phyloP scores from a whole-genome alignment of 2,113 vertebrate genomes.

The Naja naja region DNA sequence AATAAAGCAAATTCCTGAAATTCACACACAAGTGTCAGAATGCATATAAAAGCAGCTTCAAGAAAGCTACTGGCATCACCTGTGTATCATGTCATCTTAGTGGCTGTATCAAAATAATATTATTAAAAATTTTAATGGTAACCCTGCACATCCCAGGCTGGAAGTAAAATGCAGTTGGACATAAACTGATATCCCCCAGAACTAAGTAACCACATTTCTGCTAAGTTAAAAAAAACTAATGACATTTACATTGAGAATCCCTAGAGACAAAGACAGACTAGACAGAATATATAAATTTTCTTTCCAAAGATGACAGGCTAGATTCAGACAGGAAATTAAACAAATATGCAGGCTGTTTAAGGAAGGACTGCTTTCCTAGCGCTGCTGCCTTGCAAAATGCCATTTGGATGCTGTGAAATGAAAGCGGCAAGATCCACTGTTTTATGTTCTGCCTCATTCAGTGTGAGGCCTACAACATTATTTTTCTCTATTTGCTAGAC shows the following conservation, averaged over 20 bases:
- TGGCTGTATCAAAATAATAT: background rate
- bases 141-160: background rate
- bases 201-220: background rate
- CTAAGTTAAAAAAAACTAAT: background rate
- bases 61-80: background rate
- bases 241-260: background rate
- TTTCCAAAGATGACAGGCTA: background rate
- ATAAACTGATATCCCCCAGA: background rate
- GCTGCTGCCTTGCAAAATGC: background rate
- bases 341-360: background rate
- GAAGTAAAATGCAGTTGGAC: background rate
- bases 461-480: background rate
- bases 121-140: background rate
- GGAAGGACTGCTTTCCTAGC: background rate
- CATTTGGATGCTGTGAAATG: background rate
- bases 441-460: background rate
- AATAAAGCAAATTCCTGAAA: background rate
- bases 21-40: background rate
- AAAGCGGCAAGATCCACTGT: background rate
- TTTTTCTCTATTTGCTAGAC: background rate
- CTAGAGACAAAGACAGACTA: slow-evolving; percentile 7
- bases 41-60: background rate
- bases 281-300: slow-evolving; percentile 13
- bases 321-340: slow-evolving; percentile 24
- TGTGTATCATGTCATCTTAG: background rate